Percentiles rank a stretch among this genome's conserved stretches.
These are phyloP conservation scores for Rhagophthalmus giganteus DNA, from an alignment of 2,888 invertebrate genomes.

Conservation along the genomic window DNA sequence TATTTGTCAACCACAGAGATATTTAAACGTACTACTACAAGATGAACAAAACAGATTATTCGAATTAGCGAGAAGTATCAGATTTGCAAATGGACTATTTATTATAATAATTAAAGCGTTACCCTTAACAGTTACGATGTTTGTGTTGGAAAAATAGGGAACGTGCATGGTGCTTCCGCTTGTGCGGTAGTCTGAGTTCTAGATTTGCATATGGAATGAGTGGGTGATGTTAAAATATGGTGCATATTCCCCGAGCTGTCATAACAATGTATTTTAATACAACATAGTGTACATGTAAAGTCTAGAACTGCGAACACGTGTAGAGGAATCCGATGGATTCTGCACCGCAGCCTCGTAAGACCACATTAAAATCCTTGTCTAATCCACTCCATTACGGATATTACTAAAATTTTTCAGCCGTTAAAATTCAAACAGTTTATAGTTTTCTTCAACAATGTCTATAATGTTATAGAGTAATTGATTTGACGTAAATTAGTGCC, in stretches of 20 bases:
- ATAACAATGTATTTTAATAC: constrained; percentile 53
- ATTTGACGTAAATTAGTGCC: no score
- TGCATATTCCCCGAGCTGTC: constrained; percentile 48
- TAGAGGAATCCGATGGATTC: constrained; percentile 34
- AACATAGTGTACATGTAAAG: constrained; percentile 48
- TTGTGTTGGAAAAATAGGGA: constrained; percentile 1
- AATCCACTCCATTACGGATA: constrained; percentile 42
- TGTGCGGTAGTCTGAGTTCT: constrained; percentile 27
- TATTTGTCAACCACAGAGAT: constrained; percentile 22
- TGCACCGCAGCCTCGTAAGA: constrained; percentile 37
- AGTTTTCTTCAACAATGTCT: no score
- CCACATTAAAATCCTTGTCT: constrained; percentile 41
- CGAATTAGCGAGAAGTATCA: constrained; percentile 15
- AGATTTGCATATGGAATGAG: constrained; percentile 47
- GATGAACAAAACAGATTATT: constrained; percentile 11
- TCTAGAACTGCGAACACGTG: constrained; percentile 45
- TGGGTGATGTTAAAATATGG: constrained; percentile 47
- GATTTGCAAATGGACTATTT: constrained; percentile 6
- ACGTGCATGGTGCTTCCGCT: constrained; percentile 24
- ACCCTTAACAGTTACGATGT: neutral
- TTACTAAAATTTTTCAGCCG: constrained; percentile 37
- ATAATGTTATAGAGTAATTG: no score
- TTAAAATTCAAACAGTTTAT: constrained; percentile 38
- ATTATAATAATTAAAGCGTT: no score
- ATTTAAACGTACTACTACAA: constrained; percentile 9